Percentiles rank a stretch among this genome's conserved stretches.
Evolutionary conservation across 1,140 invertebrate species (phyloP).

Genomic region (Thalassaphorura encarpata): DNA sequence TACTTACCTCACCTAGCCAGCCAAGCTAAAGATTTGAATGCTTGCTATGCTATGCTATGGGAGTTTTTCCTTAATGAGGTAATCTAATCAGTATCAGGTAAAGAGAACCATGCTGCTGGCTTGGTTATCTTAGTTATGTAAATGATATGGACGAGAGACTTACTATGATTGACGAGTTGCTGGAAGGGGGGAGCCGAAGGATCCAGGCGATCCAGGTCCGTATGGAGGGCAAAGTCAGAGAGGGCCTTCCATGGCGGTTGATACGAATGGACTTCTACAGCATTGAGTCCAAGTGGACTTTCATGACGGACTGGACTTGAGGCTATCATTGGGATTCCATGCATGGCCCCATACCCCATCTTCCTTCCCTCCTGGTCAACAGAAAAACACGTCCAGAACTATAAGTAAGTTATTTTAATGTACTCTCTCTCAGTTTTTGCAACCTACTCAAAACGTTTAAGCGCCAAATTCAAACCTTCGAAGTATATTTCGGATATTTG

Average conservation of each 20-base stretch:
- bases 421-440: too few species aligned
- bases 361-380: constrained; percentile 80
- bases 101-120: too few species aligned
- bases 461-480: too few species aligned
- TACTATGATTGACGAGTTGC: constrained; percentile 88
- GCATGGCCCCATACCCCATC: constrained; percentile 78
- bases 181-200: constrained; percentile 84
- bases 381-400: too few species aligned
- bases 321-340: constrained; percentile 94
- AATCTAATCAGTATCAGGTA: too few species aligned
- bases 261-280: constrained; percentile 86
- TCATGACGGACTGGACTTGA: constrained; percentile 90
- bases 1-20: too few species aligned
- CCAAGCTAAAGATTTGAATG: neutral
- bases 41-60: neutral
- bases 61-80: too few species aligned
- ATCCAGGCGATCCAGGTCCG: constrained; percentile 76
- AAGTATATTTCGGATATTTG: too few species aligned
- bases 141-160: constrained; percentile 12
- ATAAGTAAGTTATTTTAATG: too few species aligned
- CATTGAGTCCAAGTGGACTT: constrained; percentile 70
- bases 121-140: too few species aligned
- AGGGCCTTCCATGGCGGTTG: constrained; percentile 96
- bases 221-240: constrained; percentile 86
- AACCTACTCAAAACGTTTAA: too few species aligned